Base-by-base conservation (phyloP, 2,113 vertebrate species). In the Chlorocebus sabaeus region DNA sequence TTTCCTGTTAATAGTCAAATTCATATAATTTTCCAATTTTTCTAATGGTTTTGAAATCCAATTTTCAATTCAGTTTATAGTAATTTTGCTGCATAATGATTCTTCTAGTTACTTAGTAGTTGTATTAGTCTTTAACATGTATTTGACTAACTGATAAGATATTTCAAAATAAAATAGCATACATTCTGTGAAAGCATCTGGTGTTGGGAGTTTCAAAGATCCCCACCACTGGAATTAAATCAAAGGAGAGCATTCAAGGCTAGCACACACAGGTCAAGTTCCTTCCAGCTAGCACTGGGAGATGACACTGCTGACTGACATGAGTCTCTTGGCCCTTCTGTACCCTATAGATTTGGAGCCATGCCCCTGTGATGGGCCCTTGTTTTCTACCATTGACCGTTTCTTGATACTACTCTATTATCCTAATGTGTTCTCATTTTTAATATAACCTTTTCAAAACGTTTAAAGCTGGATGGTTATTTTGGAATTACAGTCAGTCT, bases 11-110 rank as follows among this genome's bases (percentile, higher is more conserved):
- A 50, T 38, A 50, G 61, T 32, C 20, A 89, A 96, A 95, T 75
- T 90, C 73, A 90, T 16, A 83, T 80, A 82, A 95, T 96, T 75
- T 83, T 9, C 9, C 67, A 52, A 20, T 67, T 89, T 96, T 93
- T 78, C 72, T 89, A 92, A 95, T 50, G 27, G 40, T 38, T 61
- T 81, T 78, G 35, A 35, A 92, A 93, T 91, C n/a, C 82, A 83
- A 61, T 90, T 90, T 96, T 93, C 70, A 85, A 96, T 82, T 96
- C 10, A 81, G 35, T 89, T 90, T 82, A 61, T 45, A 93, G 72
- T 64, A 82, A 70, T 93, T 86, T 92, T 95, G 25, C 68, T 73
- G 22, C 5, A 73, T 68, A 90, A 93, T n/a, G 23, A 82, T 35
- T 59, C 48, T 87, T 93, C 14, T 68, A 50, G 17, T 85, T 89